phyloP scores from a whole-genome alignment of 2,113 vertebrate species.

The Trematocara marginatum region DNA sequence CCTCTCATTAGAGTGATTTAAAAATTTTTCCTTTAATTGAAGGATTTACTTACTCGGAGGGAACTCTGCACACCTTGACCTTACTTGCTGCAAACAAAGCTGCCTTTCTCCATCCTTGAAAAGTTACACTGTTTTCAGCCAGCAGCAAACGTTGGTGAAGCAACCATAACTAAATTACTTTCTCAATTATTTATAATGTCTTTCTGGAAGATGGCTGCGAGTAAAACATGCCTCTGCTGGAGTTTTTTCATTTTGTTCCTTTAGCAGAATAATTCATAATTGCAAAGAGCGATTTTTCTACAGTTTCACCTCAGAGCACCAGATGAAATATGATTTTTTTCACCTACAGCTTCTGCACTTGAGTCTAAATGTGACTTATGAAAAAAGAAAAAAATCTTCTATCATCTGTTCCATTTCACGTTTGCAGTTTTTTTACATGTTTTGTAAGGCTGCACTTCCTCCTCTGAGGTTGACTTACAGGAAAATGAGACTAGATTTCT shows the following conservation, averaged over 20 bases:
- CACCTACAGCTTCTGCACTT: neutral
- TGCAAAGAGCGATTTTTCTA: neutral
- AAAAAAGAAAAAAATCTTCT: neutral
- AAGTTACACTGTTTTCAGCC: neutral
- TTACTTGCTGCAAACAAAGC: neutral
- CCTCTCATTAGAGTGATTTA: neutral
- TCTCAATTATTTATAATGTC: conserved; percentile 19
- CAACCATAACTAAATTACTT: neutral
- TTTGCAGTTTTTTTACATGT: neutral
- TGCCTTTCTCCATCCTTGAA: neutral
- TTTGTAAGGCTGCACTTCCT: neutral
- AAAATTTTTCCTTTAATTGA: neutral
- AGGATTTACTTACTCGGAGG: neutral
- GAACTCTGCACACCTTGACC: neutral
- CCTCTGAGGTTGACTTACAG: neutral
- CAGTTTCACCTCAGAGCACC: neutral
- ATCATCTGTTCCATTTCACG: neutral
- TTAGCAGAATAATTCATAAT: conserved; percentile 4
- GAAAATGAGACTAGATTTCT: neutral
- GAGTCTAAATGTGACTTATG: neutral
- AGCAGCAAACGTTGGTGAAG: neutral
- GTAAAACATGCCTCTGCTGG: neutral
- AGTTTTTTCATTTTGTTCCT: conserved; percentile 7
- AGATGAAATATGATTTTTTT: neutral
- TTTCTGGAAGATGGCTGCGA: neutral